Percentiles rank a stretch among this genome's conserved stretches.
These are phyloP conservation scores for Camelus bactrianus DNA, from an alignment of 2,113 vertebrate species.

Conservation along the genomic window DNA sequence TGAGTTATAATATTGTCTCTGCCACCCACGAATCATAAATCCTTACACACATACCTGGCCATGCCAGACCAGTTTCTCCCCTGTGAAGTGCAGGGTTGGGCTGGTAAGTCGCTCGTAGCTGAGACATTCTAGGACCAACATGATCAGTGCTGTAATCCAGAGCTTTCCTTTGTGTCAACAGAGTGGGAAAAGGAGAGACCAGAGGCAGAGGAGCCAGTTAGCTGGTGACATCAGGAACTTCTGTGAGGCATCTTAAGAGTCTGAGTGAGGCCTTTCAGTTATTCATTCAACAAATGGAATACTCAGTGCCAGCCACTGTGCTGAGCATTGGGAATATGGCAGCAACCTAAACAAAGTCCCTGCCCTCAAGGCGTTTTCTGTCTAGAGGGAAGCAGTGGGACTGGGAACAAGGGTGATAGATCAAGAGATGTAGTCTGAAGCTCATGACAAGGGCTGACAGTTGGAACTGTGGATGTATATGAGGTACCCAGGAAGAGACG, in stretches of 20 bases:
- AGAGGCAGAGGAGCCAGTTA: neutral
- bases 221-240: neutral
- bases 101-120: neutral
- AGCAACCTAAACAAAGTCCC: neutral
- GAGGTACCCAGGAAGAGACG: neutral
- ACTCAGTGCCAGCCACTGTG: neutral
- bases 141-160: neutral
- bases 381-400: neutral
- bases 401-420: neutral
- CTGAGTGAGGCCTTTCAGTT: neutral
- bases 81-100: neutral
- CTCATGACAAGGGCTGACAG: neutral
- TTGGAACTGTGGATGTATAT: neutral
- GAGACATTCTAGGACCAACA: neutral
- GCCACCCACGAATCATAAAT: neutral
- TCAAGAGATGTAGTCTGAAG: neutral
- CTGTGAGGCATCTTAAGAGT: neutral
- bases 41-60: neutral
- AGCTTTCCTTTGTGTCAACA: neutral
- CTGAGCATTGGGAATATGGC: neutral
- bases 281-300: neutral
- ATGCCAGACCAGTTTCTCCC: neutral
- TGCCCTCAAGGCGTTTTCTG: neutral
- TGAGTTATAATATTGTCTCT: neutral
- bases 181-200: neutral